Evolutionary conservation across 2,113 vertebrate genomes (phyloP).

Genomic region (Dipodomys ordii): DNA sequence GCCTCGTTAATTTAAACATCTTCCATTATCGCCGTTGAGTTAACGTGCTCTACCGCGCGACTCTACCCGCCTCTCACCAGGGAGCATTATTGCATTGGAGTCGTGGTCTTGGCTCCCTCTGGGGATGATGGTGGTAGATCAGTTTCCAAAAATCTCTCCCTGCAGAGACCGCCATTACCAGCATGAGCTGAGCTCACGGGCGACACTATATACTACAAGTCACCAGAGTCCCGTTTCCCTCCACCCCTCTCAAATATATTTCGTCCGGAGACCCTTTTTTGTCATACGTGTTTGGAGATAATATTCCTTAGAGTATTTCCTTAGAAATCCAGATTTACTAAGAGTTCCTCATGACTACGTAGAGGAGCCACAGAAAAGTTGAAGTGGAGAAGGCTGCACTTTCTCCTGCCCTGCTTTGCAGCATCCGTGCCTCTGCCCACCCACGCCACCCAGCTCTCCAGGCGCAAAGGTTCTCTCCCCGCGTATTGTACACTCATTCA

Average conservation of each 20-base stretch:
- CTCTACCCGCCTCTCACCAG: neutral
- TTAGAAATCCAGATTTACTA: slow-evolving; percentile 17
- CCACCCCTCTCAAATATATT: neutral
- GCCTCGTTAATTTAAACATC: slow-evolving; percentile 70
- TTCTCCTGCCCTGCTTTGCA: neutral
- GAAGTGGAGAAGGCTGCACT: neutral
- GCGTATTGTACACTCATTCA: neutral
- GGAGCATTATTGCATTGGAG: slow-evolving; percentile 16
- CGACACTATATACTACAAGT: neutral
- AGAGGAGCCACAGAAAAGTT: neutral
- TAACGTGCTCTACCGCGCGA: slow-evolving; percentile 31
- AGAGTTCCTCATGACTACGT: neutral
- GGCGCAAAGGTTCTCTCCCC: neutral
- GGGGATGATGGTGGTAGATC: neutral
- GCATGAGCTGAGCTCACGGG: neutral
- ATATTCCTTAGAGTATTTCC: neutral
- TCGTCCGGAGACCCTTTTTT: neutral
- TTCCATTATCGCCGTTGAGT: slow-evolving; percentile 57
- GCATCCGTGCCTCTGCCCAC: neutral
- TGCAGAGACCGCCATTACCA: slow-evolving; percentile 30
- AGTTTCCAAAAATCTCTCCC: slow-evolving; percentile 30
- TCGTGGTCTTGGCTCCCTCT: neutral
- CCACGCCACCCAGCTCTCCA: neutral
- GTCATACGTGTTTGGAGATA: neutral
- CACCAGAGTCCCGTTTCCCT: neutral